phyloP scores from a whole-genome alignment of 2,888 invertebrate genomes.

The Acleris literana region DNA sequence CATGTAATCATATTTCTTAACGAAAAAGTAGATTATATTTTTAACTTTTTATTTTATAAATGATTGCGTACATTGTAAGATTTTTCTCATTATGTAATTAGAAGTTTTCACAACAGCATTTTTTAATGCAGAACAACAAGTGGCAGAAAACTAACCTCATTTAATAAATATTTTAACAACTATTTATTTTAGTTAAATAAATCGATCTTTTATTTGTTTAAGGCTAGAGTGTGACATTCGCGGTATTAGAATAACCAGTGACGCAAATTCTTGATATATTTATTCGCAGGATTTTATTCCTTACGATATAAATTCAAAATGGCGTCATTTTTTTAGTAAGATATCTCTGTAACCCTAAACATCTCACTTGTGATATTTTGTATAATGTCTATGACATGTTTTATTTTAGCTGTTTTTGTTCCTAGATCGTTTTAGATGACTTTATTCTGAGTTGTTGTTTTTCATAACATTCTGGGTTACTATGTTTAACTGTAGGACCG shows the following conservation, averaged over 20 bases:
- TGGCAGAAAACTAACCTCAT: constrained; percentile 6
- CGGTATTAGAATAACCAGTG: constrained; percentile 4
- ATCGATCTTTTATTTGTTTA: constrained; percentile 23
- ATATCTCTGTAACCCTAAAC: constrained; percentile 40
- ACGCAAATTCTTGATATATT: constrained; percentile 2
- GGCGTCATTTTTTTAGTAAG: constrained; percentile 12
- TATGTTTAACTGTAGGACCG: constrained; percentile 41
- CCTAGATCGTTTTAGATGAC: constrained; percentile 52
- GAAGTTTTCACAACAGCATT: background rate
- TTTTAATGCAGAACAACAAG: background rate
- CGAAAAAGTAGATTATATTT: constrained; percentile 13
- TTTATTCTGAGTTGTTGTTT: constrained; percentile 46
- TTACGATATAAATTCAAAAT: constrained; percentile 20
- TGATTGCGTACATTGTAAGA: constrained; percentile 1
- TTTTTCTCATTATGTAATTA: constrained; percentile 3
- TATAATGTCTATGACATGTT: constrained; percentile 42
- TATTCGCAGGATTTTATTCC: constrained; percentile 19
- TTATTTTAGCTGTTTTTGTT: constrained; percentile 50
- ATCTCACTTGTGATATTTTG: constrained; percentile 54
- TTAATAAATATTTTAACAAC: constrained; percentile 17
- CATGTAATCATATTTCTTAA: constrained; percentile 30
- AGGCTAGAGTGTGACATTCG: constrained; percentile 1
- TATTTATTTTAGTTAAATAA: constrained; percentile 30
- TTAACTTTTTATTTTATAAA: constrained; percentile 17
- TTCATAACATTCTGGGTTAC: constrained; percentile 38